phyloP scores from a whole-genome alignment of 2,797 vertebrate genomes.

The Dryobates pubescens region DNA sequence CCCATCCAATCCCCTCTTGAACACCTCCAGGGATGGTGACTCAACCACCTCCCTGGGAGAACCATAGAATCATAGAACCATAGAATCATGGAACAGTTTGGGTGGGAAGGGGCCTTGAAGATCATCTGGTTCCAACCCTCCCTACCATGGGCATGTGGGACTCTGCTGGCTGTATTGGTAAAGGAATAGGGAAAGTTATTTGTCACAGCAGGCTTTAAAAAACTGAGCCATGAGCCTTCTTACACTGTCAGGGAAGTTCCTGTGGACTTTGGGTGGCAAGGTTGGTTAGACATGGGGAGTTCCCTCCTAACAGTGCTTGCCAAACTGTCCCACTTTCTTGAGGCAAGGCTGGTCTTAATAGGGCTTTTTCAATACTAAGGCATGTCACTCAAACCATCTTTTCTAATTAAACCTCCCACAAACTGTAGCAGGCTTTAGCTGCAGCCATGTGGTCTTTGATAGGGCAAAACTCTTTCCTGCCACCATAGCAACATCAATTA shows the following conservation, averaged over 20 bases:
- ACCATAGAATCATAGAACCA: too few species aligned
- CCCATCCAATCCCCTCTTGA: too few species aligned
- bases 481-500: constrained; percentile 29
- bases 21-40: too few species aligned
- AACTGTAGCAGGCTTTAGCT: not conserved
- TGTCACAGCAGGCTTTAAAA: not conserved
- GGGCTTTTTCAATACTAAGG: not conserved
- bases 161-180: not conserved
- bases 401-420: constrained; percentile 7
- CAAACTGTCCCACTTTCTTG: not conserved
- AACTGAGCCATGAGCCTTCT: not conserved
- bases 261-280: not conserved
- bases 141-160: not conserved
- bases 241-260: not conserved
- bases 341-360: not conserved
- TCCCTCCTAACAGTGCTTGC: not conserved
- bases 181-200: not conserved
- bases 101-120: too few species aligned
- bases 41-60: too few species aligned
- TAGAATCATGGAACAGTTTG: too few species aligned
- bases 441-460: not conserved
- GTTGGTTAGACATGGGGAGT: not conserved
- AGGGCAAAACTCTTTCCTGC: constrained; percentile 4
- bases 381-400: not conserved
- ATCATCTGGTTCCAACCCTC: too few species aligned